Evolutionary conservation across 2,113 vertebrate genomes (phyloP).

Genomic region (Cochlearius cochlearius): DNA sequence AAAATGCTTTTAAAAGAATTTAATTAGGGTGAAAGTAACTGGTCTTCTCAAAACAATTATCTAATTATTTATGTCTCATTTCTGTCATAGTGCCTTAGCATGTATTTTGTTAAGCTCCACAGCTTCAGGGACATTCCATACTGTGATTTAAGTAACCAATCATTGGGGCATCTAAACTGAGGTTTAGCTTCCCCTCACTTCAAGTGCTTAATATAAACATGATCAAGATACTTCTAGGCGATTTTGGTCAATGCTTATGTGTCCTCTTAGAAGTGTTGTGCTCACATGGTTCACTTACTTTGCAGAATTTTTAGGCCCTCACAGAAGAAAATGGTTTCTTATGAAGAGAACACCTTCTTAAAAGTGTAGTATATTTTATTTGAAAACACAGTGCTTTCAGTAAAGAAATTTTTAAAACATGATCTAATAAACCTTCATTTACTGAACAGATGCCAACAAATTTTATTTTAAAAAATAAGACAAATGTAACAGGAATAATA

Average conservation of each 20-base stretch:
- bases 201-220: not conserved
- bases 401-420: not conserved
- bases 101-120: not conserved
- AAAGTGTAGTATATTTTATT: not conserved
- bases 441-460: not conserved
- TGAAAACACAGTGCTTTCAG: not conserved
- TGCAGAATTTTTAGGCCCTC: not conserved
- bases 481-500: not conserved
- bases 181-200: not conserved
- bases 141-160: not conserved
- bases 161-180: not conserved
- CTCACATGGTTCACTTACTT: not conserved
- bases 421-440: not conserved
- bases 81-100: not conserved
- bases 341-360: not conserved
- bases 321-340: not conserved
- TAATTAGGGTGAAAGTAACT: not conserved
- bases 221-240: not conserved
- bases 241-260: not conserved
- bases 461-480: not conserved
- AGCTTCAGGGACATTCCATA: not conserved
- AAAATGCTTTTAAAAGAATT: not conserved
- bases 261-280: not conserved
- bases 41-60: not conserved
- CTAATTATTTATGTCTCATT: not conserved